phyloP scores from a whole-genome alignment of 1,140 invertebrate species.

The Pentalonia nigronervosa region DNA sequence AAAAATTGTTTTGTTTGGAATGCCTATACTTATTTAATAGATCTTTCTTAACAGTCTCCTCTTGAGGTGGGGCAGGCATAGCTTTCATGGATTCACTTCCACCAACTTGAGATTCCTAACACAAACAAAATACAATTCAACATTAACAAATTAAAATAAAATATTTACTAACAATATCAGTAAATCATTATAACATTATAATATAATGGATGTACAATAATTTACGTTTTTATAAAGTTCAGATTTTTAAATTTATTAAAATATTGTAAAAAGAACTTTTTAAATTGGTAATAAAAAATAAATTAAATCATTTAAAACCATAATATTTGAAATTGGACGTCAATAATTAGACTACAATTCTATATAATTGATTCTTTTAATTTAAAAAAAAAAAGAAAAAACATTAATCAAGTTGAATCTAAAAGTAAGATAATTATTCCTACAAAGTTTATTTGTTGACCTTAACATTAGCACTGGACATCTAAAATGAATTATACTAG shows the following conservation, averaged over 20 bases:
- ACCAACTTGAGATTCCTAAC: constrained; percentile 38
- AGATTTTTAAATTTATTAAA: too few species aligned
- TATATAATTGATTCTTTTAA: neutral
- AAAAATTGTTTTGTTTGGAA: neutral
- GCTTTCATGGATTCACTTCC: constrained; percentile 45
- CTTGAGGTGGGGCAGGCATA: constrained; percentile 46
- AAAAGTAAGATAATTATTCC: neutral
- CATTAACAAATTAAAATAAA: neutral
- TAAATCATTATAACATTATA: too few species aligned
- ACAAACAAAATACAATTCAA: neutral
- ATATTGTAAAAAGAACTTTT: too few species aligned
- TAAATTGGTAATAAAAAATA: neutral
- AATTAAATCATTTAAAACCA: neutral
- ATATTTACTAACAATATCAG: neutral
- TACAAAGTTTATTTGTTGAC: neutral
- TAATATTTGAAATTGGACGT: neutral
- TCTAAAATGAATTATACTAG: neutral
- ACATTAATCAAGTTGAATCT: neutral
- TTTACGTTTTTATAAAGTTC: too few species aligned
- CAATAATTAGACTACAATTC: neutral
- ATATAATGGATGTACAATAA: too few species aligned
- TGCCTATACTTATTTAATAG: constrained; percentile 8
- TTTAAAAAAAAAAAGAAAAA: neutral
- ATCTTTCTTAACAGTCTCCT: constrained; percentile 34
- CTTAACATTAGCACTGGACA: neutral